Percentiles rank a stretch among this genome's conserved stretches.
Conservation (phyloP, 1,140 invertebrate species). For the Dreissena polymorpha region DNA sequence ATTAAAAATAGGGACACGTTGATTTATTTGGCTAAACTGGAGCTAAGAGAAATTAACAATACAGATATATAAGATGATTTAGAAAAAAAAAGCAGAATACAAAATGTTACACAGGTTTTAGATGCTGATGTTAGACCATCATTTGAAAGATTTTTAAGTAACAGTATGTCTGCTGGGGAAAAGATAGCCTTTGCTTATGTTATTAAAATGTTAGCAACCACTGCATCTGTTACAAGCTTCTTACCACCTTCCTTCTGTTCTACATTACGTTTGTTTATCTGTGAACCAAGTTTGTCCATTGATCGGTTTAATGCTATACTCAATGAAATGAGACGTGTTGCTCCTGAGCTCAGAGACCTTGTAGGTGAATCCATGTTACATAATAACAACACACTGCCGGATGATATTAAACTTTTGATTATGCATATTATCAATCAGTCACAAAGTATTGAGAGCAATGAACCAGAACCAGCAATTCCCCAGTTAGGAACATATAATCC, state of each 20-base stretch:
- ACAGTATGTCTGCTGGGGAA: background rate
- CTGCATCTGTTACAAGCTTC: conserved; percentile 21
- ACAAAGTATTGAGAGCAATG: background rate
- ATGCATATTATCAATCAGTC: background rate
- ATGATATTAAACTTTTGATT: conserved; percentile 15
- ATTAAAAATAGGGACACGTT: background rate
- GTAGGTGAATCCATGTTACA: background rate
- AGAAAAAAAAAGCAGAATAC: too few species aligned
- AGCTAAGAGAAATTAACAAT: background rate
- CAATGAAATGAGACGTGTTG: background rate
- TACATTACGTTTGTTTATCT: too few species aligned
- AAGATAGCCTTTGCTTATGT: background rate
- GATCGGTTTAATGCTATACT: background rate
- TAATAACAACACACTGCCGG: background rate
- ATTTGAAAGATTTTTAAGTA: background rate
- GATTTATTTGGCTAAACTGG: background rate
- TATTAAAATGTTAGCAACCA: conserved; percentile 29
- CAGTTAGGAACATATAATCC: conserved; percentile 55
- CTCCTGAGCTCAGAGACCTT: background rate
- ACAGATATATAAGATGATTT: too few species aligned
- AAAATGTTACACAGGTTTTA: too few species aligned
- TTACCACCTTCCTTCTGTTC: background rate
- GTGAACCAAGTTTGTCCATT: too few species aligned
- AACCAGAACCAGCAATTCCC: conserved; percentile 22
- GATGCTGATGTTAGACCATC: background rate